Evolutionary conservation across 2,888 invertebrate genomes (phyloP).

Genomic region (Tetheella fluctuosa): DNA sequence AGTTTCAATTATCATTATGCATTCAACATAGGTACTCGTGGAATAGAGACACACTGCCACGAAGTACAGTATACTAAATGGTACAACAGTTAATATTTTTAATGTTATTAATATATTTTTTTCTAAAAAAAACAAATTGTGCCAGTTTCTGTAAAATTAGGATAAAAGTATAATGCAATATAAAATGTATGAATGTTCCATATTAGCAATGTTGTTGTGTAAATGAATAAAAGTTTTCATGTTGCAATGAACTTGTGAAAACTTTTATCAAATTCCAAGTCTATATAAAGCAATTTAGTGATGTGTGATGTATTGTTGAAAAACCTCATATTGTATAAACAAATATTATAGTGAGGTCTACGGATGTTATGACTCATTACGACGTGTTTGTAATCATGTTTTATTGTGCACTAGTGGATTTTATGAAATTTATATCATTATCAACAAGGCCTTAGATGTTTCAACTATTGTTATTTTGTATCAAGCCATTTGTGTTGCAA

Average conservation of each 20-base stretch:
- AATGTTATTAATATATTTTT: background rate
- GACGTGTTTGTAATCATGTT: conserved; percentile 15
- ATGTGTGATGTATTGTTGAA: conserved; percentile 5
- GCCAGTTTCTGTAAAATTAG: conserved; percentile 10
- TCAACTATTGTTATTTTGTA: conserved; percentile 65
- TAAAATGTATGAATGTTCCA: conserved; percentile 6
- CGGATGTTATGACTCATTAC: background rate
- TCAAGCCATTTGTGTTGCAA: conserved; percentile 56
- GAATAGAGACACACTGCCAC: background rate
- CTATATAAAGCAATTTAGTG: conserved; percentile 8
- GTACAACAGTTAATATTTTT: background rate
- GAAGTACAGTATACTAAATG: background rate
- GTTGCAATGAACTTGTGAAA: background rate
- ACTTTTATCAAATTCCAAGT: background rate
- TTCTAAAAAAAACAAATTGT: background rate
- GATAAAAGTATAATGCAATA: conserved; percentile 8
- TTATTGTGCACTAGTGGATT: conserved; percentile 30
- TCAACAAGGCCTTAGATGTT: conserved; percentile 72
- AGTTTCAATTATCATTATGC: background rate
- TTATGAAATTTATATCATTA: conserved; percentile 30
- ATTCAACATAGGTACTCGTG: background rate
- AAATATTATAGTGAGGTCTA: background rate
- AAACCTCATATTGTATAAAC: background rate
- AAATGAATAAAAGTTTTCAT: background rate
- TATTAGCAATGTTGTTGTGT: conserved; percentile 7